Percentiles rank a stretch among this genome's conserved stretches.
Conservation (phyloP, 2,113 vertebrate species). For the Stegostoma tigrinum region DNA sequence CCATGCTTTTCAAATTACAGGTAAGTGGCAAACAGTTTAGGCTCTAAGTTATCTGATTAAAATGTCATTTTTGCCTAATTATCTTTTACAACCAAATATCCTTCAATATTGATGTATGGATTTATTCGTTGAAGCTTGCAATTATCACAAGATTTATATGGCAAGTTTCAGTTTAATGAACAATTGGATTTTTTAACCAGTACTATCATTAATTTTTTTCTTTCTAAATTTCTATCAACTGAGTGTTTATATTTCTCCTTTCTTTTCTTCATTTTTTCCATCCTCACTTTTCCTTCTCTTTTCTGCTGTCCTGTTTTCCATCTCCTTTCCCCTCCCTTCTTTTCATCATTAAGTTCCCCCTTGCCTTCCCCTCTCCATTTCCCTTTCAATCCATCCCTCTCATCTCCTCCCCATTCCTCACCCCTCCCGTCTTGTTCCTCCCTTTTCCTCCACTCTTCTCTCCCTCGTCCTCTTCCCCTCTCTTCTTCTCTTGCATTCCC, state of each 20-base stretch:
- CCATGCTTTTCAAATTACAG: constrained; percentile 77
- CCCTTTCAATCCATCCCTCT: background rate
- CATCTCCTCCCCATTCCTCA: background rate
- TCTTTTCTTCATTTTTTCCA: too few relatives aligned
- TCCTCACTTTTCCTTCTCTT: too few relatives aligned
- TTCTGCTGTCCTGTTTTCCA: background rate
- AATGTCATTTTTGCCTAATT: background rate
- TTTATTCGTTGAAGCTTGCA: background rate
- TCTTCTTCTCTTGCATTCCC: background rate
- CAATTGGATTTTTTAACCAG: background rate
- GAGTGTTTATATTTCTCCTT: background rate
- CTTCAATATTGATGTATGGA: background rate
- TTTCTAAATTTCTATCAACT: background rate
- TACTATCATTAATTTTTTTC: background rate
- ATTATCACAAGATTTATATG: background rate
- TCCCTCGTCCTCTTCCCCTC: background rate
- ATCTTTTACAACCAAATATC: background rate
- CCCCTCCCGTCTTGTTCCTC: background rate
- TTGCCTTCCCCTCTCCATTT: background rate
- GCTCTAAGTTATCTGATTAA: background rate
- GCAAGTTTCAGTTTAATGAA: background rate
- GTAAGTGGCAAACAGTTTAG: constrained; percentile 50
- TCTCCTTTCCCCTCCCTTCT: background rate
- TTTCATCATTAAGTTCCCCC: background rate
- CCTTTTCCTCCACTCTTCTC: background rate